Evolutionary conservation across 2,113 vertebrate genomes (phyloP), one percentile per base, ranked within the genome.

Genomic region (Pachypanchax playfairii): DNA sequence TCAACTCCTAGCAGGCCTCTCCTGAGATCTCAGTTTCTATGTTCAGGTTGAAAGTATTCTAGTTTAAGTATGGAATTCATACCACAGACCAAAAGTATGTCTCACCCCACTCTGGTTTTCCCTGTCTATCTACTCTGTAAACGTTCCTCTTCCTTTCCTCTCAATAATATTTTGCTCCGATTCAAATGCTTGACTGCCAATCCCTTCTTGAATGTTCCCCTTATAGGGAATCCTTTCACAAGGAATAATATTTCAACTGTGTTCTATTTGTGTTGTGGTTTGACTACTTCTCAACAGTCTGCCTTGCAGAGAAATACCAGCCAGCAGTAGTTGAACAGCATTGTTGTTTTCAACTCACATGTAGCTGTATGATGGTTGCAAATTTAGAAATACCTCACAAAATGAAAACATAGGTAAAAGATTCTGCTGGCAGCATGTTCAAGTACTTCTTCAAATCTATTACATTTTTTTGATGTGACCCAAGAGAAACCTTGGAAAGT

Each of bases 71-170:
- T 71, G 58, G 63, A 83, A 73, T 75, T 69, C 61, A 65, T 46
- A 58, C 77, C 80, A 50, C 64, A 81, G 51, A 80, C 71, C 79
- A 84, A 72, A 87, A 85, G 24, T 75, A 79, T 82, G 81, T 87
- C 78, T 82, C 70, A 78, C 62, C 59, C 44, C 66, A 43, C 21
- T 51, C 44, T 51, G 58, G 64, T 80, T 70, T 75, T 58, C 65
- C 11, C 51, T 33, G 15, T 72, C 62, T 53, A 52, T 46, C 33
- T 4, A 2, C 52, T 51, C 6, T 54, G 43, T 36, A 46, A 55
- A 76, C 43, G 17, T 61, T 35, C 14, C 36, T n/a, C 43, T 68
- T 59, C 43, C 42, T 61, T 65, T 50, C 9, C 55, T 54, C 43
- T 21, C 51, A 70, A 77, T 80, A 47, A 63, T 35, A 73, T 43